A percentile compares a stretch with the other conserved stretches of the same genome.
These are phyloP conservation scores for Caenorhabditis sp. DNA, from an alignment of 2,888 invertebrate genomes.

Conservation along the genomic window DNA sequence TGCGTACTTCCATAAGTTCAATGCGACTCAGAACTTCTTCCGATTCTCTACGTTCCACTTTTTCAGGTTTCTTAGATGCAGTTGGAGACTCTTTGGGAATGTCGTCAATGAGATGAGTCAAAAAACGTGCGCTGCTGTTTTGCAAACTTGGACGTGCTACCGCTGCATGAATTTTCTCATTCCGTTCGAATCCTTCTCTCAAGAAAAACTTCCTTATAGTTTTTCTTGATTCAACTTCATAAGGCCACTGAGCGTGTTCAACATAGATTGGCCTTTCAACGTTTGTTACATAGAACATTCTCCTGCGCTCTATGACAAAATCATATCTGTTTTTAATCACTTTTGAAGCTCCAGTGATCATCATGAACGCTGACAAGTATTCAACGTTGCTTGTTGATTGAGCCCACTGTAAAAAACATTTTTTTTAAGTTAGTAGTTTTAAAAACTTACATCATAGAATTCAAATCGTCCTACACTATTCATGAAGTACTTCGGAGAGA, in stretches of 20 bases:
- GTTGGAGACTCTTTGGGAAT: neutral
- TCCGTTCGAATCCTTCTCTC: neutral
- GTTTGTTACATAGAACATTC: too few relatives aligned
- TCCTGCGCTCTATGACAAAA: neutral
- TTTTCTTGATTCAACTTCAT: neutral
- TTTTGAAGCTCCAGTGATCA: conserved; percentile 13
- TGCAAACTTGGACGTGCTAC: too few relatives aligned
- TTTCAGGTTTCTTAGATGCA: neutral
- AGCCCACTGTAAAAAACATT: conserved; percentile 6
- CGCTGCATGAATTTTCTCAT: too few relatives aligned
- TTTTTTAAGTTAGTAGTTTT: neutral
- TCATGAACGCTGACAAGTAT: conserved; percentile 13
- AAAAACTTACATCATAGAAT: conserved; percentile 30
- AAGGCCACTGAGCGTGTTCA: too few relatives aligned
- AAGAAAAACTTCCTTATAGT: neutral
- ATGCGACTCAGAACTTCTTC: neutral
- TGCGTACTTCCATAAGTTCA: neutral
- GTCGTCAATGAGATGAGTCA: neutral
- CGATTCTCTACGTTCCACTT: neutral
- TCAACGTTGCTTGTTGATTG: neutral
- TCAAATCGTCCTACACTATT: neutral
- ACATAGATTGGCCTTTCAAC: too few relatives aligned
- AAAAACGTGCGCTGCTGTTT: too few relatives aligned
- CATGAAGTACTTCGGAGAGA: conserved; percentile 7
- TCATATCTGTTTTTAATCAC: neutral